A percentile compares a stretch with the other conserved stretches of the same genome.
Conservation (phyloP, 2,113 vertebrate genomes). For the Odontophorus gujanensis region DNA sequence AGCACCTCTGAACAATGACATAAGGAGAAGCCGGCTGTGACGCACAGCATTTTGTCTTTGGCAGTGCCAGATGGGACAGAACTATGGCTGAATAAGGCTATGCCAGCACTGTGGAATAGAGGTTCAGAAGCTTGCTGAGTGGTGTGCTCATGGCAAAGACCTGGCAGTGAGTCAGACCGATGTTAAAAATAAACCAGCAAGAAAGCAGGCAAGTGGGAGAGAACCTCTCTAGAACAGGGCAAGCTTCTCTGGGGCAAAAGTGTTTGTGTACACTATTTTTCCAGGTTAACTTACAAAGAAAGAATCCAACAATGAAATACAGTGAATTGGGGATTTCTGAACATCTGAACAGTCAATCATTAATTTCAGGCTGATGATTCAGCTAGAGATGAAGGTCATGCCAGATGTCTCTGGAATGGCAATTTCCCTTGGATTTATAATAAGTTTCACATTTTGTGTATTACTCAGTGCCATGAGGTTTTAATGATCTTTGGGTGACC, state of each 20-base stretch:
- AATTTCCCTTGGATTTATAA: constrained; percentile 28
- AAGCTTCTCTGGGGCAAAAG: not conserved
- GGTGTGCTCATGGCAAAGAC: not conserved
- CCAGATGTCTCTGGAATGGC: not conserved
- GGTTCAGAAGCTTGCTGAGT: not conserved
- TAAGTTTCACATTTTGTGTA: constrained; percentile 1
- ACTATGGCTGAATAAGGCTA: too few relatives aligned
- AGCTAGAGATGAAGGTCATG: constrained; percentile 12
- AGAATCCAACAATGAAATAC: not conserved
- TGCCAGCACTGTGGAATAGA: not conserved
- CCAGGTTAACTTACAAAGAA: not conserved
- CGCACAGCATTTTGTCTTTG: not conserved
- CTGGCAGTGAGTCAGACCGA: not conserved
- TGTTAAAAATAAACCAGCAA: not conserved
- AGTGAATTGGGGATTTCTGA: constrained; percentile 15
- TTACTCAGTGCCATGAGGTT: not conserved
- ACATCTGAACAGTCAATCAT: not conserved
- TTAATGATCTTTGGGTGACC: not conserved
- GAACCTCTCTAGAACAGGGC: rapidly evolving
- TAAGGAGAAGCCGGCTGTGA: not conserved
- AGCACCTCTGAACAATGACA: not conserved
- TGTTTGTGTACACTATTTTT: not conserved
- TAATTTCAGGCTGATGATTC: not conserved
- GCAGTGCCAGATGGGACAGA: not conserved
- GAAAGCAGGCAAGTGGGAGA: not conserved